phyloP scores from a whole-genome alignment of 2,888 invertebrate species.

The Diadegma fenestrale region DNA sequence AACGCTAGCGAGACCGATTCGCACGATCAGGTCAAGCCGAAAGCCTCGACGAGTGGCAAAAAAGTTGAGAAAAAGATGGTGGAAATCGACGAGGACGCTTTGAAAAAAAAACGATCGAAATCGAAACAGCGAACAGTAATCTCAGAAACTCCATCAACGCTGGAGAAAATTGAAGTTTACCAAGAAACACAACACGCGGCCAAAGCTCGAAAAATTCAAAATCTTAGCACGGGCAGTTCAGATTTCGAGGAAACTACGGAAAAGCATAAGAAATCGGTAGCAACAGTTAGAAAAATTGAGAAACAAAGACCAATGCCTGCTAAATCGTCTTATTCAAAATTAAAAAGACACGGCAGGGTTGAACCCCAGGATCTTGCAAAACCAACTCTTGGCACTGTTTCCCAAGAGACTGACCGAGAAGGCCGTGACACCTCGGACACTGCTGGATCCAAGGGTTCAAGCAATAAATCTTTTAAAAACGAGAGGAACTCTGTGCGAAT shows the following conservation, averaged over 20 bases:
- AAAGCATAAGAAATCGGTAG: slow-evolving; percentile 67
- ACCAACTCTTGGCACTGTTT: slow-evolving; percentile 14
- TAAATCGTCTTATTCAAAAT: slow-evolving; percentile 62
- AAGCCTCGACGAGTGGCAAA: neutral
- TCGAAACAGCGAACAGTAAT: slow-evolving; percentile 65
- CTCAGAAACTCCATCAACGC: slow-evolving; percentile 57
- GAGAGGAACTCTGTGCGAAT: slow-evolving; percentile 42
- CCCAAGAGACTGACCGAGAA: slow-evolving; percentile 42
- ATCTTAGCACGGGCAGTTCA: slow-evolving; percentile 77
- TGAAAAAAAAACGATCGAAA: slow-evolving; percentile 68
- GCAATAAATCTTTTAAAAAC: slow-evolving; percentile 45
- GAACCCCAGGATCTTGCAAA: slow-evolving; percentile 69
- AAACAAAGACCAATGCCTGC: slow-evolving; percentile 63
- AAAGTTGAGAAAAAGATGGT: slow-evolving; percentile 56
- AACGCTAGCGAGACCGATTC: slow-evolving; percentile 70
- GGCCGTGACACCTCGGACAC: slow-evolving; percentile 54
- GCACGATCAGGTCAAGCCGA: slow-evolving; percentile 53
- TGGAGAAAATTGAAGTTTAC: slow-evolving; percentile 64
- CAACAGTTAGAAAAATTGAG: slow-evolving; percentile 50
- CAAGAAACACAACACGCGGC: slow-evolving; percentile 68
- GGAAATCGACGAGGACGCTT: slow-evolving; percentile 47
- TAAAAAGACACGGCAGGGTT: slow-evolving; percentile 69
- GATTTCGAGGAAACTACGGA: slow-evolving; percentile 77
- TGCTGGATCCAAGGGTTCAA: slow-evolving; percentile 51
- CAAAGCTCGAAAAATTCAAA: slow-evolving; percentile 74